Base-by-base conservation (phyloP, 2,113 vertebrate genomes). In the Polyodon spathula region DNA sequence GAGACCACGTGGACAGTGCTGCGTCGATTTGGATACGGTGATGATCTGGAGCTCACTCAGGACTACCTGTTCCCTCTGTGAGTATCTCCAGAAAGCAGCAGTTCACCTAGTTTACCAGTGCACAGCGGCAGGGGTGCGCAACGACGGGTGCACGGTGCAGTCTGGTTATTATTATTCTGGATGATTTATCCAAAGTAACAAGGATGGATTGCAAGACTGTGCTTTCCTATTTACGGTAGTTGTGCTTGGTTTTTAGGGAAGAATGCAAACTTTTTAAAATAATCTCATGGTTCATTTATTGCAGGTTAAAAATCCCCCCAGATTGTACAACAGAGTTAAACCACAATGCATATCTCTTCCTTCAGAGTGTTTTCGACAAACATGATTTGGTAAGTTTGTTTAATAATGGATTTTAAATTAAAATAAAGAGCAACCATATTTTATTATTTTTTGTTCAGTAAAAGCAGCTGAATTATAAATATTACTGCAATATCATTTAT, bases 1-100 rank as follows among this genome's bases (percentile, higher is more conserved):
- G 96, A 99, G 79, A 98, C 96, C 37, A 99, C 95, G 2, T 98
- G 95, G 96, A 98, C 96, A 0, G 96, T 99, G 55, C 68, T 99
- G 63, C 87, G 96, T 51, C 85, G 93, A 69, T 99, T 98, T 58
- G 96, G 96, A 59, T 98, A 98, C 0, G 95, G 97, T 0, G 95
- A 98, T 16, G 95, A 99, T 76, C 79, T 99, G 43, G 94, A 97
- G 70, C 89, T 98, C 46, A 97, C 92, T 0, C 94, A 96, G 63
- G 96, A 98, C 54, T 99, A 98, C 76, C 81, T 99, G 67, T 97
- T 94, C 71, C 94, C 96, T 60, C 67, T 86, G 96, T 99, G 81
- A 60, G 93, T 86, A 41, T 11, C 11, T 12, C 3, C 27, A 16
- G 9, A 3, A 27, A 27, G 2, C 27, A 27, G 27, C 27, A 27